Percentiles rank a stretch among this genome's conserved stretches.
Evolutionary conservation across 2,888 invertebrate species (phyloP).

Genomic region (Ceraclea dissimilis): DNA sequence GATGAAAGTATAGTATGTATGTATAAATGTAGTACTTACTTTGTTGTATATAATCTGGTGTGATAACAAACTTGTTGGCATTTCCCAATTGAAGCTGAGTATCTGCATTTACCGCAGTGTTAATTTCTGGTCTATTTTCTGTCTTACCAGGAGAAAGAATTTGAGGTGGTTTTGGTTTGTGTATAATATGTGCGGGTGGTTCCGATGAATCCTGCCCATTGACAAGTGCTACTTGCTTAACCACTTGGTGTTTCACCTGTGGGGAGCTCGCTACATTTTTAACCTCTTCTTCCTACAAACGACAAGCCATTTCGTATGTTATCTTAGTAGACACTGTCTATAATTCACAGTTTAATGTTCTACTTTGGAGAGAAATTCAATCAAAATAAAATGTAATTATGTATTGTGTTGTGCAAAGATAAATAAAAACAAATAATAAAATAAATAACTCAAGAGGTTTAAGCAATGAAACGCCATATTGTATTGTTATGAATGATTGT

Average conservation of each 20-base stretch:
- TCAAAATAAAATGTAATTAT: no score
- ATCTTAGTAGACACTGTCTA: no score
- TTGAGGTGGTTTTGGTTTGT: conserved; percentile 11
- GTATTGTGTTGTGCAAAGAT: conserved; percentile 19
- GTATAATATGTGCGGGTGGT: conserved; percentile 22
- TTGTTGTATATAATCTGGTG: conserved; percentile 90
- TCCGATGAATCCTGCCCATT: conserved; percentile 23
- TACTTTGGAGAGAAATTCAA: no score
- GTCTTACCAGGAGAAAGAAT: background rate
- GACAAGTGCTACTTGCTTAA: conserved; percentile 7
- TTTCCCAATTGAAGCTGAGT: conserved; percentile 4
- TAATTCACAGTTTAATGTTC: no score
- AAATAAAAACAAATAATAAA: conserved; percentile 15
- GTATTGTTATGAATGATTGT: conserved; percentile 26
- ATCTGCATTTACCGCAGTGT: background rate
- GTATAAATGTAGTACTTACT: conserved; percentile 55
- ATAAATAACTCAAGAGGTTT: conserved; percentile 17
- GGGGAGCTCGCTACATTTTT: conserved; percentile 1
- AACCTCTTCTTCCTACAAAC: conserved; percentile 13
- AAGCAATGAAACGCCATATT: conserved; percentile 26
- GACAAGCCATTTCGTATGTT: background rate
- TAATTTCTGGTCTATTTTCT: background rate
- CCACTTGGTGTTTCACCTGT: conserved; percentile 37
- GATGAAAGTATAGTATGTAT: background rate
- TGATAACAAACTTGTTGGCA: conserved; percentile 69